Evolutionary conservation across 1,140 invertebrate genomes (phyloP), one percentile per base, ranked within the genome.

Genomic region (Microplitis mediator): DNA sequence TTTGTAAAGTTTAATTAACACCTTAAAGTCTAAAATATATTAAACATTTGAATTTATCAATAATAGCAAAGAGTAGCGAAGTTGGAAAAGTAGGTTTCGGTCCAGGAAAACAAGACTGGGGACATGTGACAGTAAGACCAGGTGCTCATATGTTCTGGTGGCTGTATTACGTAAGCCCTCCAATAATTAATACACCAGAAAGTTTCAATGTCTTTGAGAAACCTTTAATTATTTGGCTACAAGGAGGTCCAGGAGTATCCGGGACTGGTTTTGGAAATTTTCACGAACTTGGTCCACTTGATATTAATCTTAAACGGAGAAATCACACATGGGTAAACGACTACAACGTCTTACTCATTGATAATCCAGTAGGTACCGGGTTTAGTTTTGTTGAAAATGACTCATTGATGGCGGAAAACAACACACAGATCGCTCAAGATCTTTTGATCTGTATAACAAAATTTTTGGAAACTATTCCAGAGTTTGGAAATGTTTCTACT

Each of bases 291-390:
- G 94, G 94, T 3, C 94, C 94, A 0, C 80, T 92, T 0, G 91
- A 94, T 80, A 75, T 90, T 0, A 81, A 92, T 39, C 84, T 93
- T 0, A 88, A 92, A 14, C 84, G 88, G 11, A 89, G 95, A 77
- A 90, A 92, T 74, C 87, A 88, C 73, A 92, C 92, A 11, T 96
- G 95, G 95, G 92, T 94, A 11, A 91, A 91, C 73, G 84, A 92
- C 73, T 91, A 93, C 77, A 97, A 95, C 81, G 89, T 97, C 4
- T 78, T 97, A 1, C 96, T 96, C 80, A 90, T 97, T 16, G 95
- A 97, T 79, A 96, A 95, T 84, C 95, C 95, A 1, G 95, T 97
- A 4, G 95, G 95, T 1, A 90, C 93, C 14, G 95, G 95, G 1
- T 97, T 90, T 82, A 96, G 95, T 84, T 95, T 95, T 79, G 92